A percentile compares a stretch with the other conserved stretches of the same genome.
These are phyloP conservation scores for Toxonevra muliebris DNA, from an alignment of 2,888 invertebrate species.

Conservation along the genomic window DNA sequence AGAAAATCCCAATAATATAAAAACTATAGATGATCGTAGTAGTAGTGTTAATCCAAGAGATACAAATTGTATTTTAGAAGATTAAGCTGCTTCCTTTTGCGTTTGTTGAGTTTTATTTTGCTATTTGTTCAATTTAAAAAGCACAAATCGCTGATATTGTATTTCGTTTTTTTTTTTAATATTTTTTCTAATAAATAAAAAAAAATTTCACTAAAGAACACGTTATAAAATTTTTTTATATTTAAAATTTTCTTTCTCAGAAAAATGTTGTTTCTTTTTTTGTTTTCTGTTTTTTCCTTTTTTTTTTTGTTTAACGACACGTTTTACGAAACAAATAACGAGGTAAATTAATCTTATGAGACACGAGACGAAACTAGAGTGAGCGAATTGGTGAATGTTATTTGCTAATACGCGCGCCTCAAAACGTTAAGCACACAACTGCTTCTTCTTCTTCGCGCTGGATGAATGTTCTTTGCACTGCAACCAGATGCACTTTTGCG, in stretches of 20 bases:
- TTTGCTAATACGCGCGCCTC: background rate
- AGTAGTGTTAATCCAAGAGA: too few species aligned
- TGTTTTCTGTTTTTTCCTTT: background rate
- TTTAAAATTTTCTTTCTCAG: background rate
- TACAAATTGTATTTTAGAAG: too few species aligned
- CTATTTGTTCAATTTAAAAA: background rate
- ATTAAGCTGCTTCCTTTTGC: background rate
- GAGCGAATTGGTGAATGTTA: too few species aligned
- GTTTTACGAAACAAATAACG: too few species aligned
- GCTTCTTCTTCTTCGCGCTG: background rate
- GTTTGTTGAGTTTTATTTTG: background rate
- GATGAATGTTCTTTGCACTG: background rate
- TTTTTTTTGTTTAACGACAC: background rate
- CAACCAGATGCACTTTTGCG: constrained; percentile 4
- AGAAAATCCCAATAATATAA: too few species aligned
- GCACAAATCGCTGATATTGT: background rate
- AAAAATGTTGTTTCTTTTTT: background rate
- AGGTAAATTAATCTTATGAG: too few species aligned
- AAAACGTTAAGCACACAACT: background rate
- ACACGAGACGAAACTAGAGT: too few species aligned
- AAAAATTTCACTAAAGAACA: too few species aligned
- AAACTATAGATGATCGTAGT: too few species aligned
- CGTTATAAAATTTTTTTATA: too few species aligned
- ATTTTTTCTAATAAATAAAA: too few species aligned
- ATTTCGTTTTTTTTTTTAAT: background rate